Conservation (phyloP, 2,797 vertebrate species). For the Mionectes olivaceus region DNA sequence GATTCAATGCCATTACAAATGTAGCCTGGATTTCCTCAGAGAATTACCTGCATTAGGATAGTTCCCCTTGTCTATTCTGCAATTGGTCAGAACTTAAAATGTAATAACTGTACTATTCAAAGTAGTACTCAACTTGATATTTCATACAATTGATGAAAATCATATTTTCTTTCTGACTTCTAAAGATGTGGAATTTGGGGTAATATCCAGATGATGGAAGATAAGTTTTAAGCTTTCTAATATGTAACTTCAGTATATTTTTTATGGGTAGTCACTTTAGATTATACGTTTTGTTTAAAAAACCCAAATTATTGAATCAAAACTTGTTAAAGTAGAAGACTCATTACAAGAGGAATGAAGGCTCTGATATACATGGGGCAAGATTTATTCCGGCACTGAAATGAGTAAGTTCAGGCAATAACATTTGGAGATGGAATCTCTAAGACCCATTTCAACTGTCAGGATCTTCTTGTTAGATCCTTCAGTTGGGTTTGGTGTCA, state of each 20-base stretch:
- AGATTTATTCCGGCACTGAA: slow-evolving; percentile 23
- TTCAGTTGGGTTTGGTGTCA: slow-evolving; percentile 28
- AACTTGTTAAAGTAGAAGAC: not conserved
- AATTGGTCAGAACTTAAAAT: not conserved
- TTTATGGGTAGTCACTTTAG: not conserved
- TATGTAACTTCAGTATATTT: not conserved
- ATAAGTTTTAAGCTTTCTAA: not conserved
- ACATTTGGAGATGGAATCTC: slow-evolving; percentile 28
- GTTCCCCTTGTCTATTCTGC: not conserved
- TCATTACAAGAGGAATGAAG: not conserved
- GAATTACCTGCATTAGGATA: not conserved
- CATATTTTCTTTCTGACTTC: not conserved
- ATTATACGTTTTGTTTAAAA: not conserved
- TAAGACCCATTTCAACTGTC: slow-evolving; percentile 7
- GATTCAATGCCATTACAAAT: not conserved
- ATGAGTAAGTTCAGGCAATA: slow-evolving; percentile 23
- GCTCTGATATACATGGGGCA: not conserved
- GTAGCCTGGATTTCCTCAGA: not conserved
- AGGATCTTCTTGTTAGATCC: slow-evolving; percentile 15
- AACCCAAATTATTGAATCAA: not conserved
- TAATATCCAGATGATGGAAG: not conserved
- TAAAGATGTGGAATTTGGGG: not conserved
- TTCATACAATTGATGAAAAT: not conserved
- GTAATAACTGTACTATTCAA: not conserved
- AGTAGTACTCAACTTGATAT: not conserved